Conservation (phyloP, 2,113 vertebrate species). For the Podiceps cristatus region DNA sequence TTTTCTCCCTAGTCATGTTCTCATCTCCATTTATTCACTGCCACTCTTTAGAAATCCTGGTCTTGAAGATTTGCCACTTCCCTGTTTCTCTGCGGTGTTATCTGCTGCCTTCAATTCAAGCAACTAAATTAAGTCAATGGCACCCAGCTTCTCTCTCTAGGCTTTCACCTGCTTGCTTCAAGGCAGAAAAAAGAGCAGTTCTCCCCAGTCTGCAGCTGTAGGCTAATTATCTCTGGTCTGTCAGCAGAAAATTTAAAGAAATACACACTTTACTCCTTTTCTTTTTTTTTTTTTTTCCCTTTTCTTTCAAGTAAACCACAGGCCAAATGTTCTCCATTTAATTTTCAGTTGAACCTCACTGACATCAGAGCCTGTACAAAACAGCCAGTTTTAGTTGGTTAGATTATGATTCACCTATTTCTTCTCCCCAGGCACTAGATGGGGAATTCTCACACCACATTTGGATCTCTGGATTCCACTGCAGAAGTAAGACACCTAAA, state of each 20-base stretch:
- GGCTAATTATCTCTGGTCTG: slow-evolving; percentile 56
- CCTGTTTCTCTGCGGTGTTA: background rate
- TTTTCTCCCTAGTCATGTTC: background rate
- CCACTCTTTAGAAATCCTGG: background rate
- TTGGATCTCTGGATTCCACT: background rate
- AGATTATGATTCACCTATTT: slow-evolving; percentile 5
- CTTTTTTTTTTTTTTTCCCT: background rate
- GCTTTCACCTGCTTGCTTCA: slow-evolving; percentile 56
- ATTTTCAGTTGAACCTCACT: background rate
- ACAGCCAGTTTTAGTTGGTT: background rate
- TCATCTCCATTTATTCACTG: background rate
- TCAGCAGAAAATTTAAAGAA: slow-evolving; percentile 63
- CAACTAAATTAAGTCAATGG: slow-evolving; percentile 57
- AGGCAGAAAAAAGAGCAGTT: slow-evolving; percentile 34
- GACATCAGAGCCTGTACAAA: slow-evolving; percentile 8
- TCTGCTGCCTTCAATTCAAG: background rate
- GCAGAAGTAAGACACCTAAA: background rate
- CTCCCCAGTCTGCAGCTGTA: slow-evolving; percentile 55
- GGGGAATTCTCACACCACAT: background rate
- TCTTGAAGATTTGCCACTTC: slow-evolving; percentile 3
- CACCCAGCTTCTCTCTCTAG: slow-evolving; percentile 48
- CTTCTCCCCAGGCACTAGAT: background rate
- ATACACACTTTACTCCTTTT: background rate
- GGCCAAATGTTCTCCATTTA: background rate
- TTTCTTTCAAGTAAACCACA: background rate